Percentiles rank a stretch among this genome's conserved stretches.
Evolutionary conservation across 2,113 vertebrate genomes (phyloP).

Genomic region (Salvelinus alpinus): DNA sequence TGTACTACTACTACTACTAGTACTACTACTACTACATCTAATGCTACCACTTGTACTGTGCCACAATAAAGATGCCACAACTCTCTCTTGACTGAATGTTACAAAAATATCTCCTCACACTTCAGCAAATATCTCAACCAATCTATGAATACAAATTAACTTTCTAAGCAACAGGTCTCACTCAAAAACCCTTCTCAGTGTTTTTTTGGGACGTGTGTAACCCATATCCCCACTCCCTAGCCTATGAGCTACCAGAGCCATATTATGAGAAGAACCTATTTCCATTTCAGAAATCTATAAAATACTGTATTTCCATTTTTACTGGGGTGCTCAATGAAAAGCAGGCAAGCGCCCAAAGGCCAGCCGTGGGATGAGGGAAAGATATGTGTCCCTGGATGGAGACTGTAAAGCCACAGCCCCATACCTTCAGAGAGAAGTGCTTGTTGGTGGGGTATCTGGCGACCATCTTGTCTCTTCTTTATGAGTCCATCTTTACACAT

Average conservation of each 20-base stretch:
- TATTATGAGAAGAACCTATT: neutral
- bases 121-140: neutral
- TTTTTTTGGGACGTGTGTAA: neutral
- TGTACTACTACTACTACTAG: too few relatives aligned
- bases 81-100: neutral
- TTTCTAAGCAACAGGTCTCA: neutral
- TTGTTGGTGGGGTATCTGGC: neutral
- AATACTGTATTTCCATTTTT: slow-evolving; percentile 3
- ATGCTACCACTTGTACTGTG: too few relatives aligned
- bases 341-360: neutral
- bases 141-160: neutral
- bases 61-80: neutral
- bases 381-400: neutral
- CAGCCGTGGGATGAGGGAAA: neutral
- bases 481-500: neutral
- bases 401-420: neutral
- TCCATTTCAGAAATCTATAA: slow-evolving; percentile 11
- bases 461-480: neutral
- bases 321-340: neutral
- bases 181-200: neutral
- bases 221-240: neutral
- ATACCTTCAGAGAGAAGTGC: slow-evolving; percentile 7
- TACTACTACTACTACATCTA: too few relatives aligned
- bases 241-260: neutral
- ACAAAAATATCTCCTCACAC: neutral